Percentiles rank a stretch among this genome's conserved stretches.
Conservation (phyloP, 2,113 vertebrate genomes). For the Ascaphus truei region DNA sequence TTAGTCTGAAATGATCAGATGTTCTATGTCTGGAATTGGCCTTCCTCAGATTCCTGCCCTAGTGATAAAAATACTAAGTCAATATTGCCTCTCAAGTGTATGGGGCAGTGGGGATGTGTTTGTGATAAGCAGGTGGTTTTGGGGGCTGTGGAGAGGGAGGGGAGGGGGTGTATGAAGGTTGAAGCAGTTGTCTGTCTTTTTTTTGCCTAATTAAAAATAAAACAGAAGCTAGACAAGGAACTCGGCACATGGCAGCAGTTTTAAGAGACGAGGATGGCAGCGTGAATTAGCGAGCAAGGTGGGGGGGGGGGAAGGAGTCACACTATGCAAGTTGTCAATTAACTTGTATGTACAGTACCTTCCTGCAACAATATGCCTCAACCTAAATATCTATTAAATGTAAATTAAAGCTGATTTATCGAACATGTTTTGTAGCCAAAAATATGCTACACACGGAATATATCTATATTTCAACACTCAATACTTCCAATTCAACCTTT, state of each 20-base stretch:
- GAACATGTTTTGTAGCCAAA: too few species aligned
- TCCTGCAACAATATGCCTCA: not conserved
- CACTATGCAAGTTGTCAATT: not conserved
- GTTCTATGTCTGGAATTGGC: too few species aligned
- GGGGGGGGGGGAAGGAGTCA: not conserved
- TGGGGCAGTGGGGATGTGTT: not conserved
- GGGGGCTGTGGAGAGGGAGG: not conserved
- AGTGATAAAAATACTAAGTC: not conserved
- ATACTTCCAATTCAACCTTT: too few species aligned
- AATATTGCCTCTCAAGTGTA: not conserved
- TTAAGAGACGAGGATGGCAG: not conserved
- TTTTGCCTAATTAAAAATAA: constrained; percentile 32
- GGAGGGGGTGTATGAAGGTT: not conserved
- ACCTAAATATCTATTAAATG: too few species aligned
- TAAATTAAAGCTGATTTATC: too few species aligned
- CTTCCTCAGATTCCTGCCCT: too few species aligned
- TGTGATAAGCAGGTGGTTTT: constrained; percentile 20
- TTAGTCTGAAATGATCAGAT: too few species aligned
- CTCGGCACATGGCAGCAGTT: constrained; percentile 5
- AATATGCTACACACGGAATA: too few species aligned
- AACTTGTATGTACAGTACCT: not conserved
- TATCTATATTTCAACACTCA: too few species aligned
- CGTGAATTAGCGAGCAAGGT: not conserved
- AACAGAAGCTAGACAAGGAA: constrained; percentile 22
- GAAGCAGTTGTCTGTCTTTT: constrained; percentile 20